These are phyloP conservation scores for Bovichtus diacanthus DNA, from an alignment of 2,797 vertebrate genomes.

Conservation along the genomic window DNA sequence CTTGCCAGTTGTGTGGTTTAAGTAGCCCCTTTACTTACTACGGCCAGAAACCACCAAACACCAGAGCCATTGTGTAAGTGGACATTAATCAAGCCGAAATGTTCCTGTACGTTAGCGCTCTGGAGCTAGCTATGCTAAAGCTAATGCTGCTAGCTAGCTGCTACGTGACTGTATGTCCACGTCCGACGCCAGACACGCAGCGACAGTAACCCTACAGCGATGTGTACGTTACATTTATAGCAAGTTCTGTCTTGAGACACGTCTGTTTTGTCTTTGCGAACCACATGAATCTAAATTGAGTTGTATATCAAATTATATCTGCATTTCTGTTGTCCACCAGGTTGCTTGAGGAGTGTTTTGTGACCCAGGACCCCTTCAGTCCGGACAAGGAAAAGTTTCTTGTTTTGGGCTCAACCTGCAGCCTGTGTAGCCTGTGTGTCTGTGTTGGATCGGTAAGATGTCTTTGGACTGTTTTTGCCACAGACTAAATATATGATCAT, in stretches of 20 bases:
- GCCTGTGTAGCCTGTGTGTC: constrained; percentile 84
- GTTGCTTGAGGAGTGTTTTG: constrained; percentile 90
- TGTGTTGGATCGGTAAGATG: constrained; percentile 87
- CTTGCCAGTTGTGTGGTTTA: constrained; percentile 88
- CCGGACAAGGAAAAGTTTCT: constrained; percentile 89
- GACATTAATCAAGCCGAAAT: background rate
- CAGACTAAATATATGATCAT: background rate
- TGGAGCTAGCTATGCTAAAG: constrained; percentile 41
- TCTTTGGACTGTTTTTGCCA: background rate
- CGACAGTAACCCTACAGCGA: background rate
- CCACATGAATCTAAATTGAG: accelerated
- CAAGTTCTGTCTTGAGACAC: accelerated
- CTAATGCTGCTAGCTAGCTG: constrained; percentile 32
- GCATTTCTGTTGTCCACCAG: constrained; percentile 65
- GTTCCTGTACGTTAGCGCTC: background rate
- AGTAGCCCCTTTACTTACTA: constrained; percentile 85
- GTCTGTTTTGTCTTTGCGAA: background rate
- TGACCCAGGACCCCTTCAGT: constrained; percentile 91
- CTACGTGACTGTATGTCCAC: background rate
- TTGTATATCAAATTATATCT: accelerated
- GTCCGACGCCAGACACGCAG: background rate
- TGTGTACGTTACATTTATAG: accelerated
- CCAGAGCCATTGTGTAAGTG: constrained; percentile 89
- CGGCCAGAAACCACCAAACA: constrained; percentile 90
- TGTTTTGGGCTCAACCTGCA: constrained; percentile 88